Evolutionary conservation across 2,113 vertebrate genomes (phyloP), one percentile per base, ranked within the genome.

Genomic region (Monarcha castaneiventris): DNA sequence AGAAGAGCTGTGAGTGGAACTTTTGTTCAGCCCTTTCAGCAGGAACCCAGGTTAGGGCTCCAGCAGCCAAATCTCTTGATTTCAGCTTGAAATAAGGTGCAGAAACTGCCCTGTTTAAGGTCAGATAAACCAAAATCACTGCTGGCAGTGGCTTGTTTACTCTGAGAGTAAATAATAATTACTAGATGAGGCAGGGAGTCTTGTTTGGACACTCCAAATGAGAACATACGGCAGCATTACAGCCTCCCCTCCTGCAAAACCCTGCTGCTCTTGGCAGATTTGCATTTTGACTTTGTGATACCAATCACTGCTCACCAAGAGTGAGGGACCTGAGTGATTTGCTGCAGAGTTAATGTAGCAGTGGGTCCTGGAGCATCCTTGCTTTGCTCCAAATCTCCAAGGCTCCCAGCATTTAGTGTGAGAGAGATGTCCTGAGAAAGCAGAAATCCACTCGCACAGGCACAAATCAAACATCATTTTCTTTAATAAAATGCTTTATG

Each of bases 311-410:
- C 49, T 73, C 32, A 3, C 18, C 10, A 7, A 21, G 55, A 49
- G 41, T 4, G 49, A 27, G 46, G 15, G 32, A 22, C 46, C 67
- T 35, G 22, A 9, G 46, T 2, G 3, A 21, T 15, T 32, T 81
- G 25, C 9, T 73, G 83, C 46, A 77, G 59, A 43, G 10, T 43
- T 46, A 4, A 30, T 0, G 0, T 10, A 3, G 41, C 77, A 52
- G 21, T 52, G 51, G 20, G 32, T 81, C 37, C 64, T 58, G 20
- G n/a, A 29, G 37, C 68, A 61, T 73, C 62, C 4, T 35, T 51
- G 29, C 66, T 61, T 54, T 74, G 73, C 56, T 84, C 13, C 4
- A 6, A 0, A 11, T n/a, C 73, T 80, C 46, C 10, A 1, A 4
- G 27, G 13, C 46, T 71, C 43, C 11, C 74, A 16, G 35, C 64